Conservation (phyloP, 1,140 invertebrate species). For the Drosophila pachea region DNA sequence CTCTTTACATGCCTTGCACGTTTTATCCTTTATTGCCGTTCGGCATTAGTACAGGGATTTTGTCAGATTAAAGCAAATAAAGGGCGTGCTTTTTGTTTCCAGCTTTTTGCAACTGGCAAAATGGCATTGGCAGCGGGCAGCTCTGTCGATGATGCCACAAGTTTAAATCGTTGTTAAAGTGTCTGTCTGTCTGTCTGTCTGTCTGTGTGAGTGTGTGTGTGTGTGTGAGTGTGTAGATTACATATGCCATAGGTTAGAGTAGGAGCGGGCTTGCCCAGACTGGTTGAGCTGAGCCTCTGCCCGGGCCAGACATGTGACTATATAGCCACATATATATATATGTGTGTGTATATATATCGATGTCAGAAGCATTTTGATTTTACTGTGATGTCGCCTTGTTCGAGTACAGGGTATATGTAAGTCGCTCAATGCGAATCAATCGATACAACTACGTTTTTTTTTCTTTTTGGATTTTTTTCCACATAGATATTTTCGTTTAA, state of each 20-base stretch:
- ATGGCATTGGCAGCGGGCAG: conserved; percentile 16
- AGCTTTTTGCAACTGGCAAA: conserved; percentile 16
- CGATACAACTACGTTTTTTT: conserved; percentile 14
- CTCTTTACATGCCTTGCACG: conserved; percentile 70
- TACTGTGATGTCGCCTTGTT: conserved; percentile 9
- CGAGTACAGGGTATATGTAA: conserved; percentile 26
- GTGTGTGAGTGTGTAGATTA: conserved; percentile 12
- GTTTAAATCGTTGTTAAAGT: conserved; percentile 55
- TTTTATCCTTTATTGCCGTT: conserved; percentile 76
- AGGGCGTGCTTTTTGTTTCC: conserved; percentile 70
- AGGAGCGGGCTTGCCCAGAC: neutral
- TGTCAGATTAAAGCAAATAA: conserved; percentile 75
- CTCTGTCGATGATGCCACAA: conserved; percentile 60
- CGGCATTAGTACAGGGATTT: conserved; percentile 75
- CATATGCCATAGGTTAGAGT: neutral
- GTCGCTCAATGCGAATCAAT: conserved; percentile 8
- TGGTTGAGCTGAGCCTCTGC: neutral
- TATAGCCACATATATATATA: neutral
- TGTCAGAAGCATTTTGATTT: neutral
- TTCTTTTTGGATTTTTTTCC: conserved; percentile 12
- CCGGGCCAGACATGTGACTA: neutral
- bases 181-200: conserved; percentile 1
- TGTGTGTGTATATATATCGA: neutral
- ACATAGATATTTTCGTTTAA: conserved; percentile 47
- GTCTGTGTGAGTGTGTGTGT: conserved; percentile 9